A percentile compares a stretch with the other conserved stretches of the same genome.
These are phyloP conservation scores for Apostichopus parvimensis DNA, from an alignment of 35 echinoderm and acorn worm species.

Conservation along the genomic window DNA sequence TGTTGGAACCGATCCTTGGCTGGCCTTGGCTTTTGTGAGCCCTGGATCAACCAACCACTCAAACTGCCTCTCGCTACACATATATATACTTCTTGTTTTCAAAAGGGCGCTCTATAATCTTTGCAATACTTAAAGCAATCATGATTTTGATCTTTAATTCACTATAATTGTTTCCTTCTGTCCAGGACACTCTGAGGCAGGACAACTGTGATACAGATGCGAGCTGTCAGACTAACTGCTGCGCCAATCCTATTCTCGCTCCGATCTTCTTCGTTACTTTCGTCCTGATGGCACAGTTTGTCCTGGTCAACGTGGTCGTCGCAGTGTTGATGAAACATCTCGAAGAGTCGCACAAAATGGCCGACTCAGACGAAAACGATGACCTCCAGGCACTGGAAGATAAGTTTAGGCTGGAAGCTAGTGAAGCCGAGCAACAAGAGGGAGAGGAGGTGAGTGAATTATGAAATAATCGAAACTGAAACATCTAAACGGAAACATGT, in stretches of 20 bases:
- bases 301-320: conserved; percentile 94
- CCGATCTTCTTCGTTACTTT: conserved; percentile 95
- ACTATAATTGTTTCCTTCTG: neutral
- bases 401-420: conserved; percentile 56
- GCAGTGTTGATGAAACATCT: conserved; percentile 98
- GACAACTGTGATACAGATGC: conserved; percentile 68
- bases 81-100: no score
- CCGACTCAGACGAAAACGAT: conserved; percentile 73
- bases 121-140: no score
- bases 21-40: no score
- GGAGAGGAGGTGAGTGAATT: conserved; percentile 43
- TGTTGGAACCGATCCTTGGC: no score
- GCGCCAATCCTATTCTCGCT: conserved; percentile 81
- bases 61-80: no score
- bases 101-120: no score
- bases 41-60: no score
- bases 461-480: no score
- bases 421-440: neutral
- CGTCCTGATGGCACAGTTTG: conserved; percentile 99
- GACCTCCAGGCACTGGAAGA: conserved; percentile 70
- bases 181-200: conserved; percentile 61
- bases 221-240: conserved; percentile 76
- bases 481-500: no score
- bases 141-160: neutral
- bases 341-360: conserved; percentile 95